Base-by-base conservation (phyloP, 2,888 invertebrate genomes). In the Mimas tiliae region DNA sequence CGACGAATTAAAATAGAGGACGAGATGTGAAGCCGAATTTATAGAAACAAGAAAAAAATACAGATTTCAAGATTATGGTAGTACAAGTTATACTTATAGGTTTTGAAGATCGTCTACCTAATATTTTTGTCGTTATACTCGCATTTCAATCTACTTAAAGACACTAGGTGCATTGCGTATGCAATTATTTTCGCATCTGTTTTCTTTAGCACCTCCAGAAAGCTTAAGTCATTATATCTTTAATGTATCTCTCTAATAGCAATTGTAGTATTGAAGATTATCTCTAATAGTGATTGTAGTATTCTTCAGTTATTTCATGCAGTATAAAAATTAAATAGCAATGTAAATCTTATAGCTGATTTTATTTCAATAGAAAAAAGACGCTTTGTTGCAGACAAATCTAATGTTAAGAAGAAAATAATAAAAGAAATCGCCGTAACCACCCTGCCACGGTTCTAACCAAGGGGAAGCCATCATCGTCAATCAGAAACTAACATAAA, bases 401-500 rank as follows among this genome's bases (percentile, higher is more conserved):
- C 14, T 16, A 21, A 45, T 33, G 8, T 21, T 14, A 9, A 33
- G 27, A 62, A 14, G 9, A 7, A 27, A 47, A n/a, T 38, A 2
- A 11, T 38, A 9, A 65, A 19, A 7, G 69, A 67, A 77, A 83
- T 85, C 82, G 80, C 11, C 77, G 68, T 63, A 76, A 21, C 53
- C 11, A 73, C 58, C 14, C 82, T 65, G 80, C 76, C 70, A 80
- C 69, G 14, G 45, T 68, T 70, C 74, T 70, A 78, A 79, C 80
- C 80, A 79, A 79, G 82, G 85, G 84, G 79, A 78, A 79, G 74
- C 75, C 84, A 81, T 83, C 83, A 81, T 83, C 84, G 85, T 85
- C 84, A 85, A 84, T 91, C 91, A 88, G 88, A 83, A 88, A 87
- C 88, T 88, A 87, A 92, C 92, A 92, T 91, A 92, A 91, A 91